Evolutionary conservation across 2,113 vertebrate genomes (phyloP), one percentile per base, ranked within the genome.

Genomic region (Lates calcarifer): DNA sequence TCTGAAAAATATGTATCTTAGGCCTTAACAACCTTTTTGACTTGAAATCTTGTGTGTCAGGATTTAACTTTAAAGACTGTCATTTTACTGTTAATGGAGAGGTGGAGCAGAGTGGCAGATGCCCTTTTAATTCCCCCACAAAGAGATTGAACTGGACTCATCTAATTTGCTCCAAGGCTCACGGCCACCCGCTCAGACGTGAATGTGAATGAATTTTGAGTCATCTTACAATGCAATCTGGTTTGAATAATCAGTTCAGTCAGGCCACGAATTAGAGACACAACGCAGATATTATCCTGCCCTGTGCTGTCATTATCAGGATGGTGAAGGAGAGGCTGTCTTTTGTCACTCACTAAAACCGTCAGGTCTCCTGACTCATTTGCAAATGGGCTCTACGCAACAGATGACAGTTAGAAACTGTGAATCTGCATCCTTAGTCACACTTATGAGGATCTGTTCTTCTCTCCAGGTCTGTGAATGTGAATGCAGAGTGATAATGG

Each of bases 161-260:
- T 95, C 95, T 62, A 97, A 97, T 83, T 95, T 97, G 91, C 96
- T 96, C 89, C 89, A 92, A 79, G 93, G 94, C 79, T 91, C 91
- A 15, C 91, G 94, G 58, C 95, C 96, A 29, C 90, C 92, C 6
- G 96, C 96, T 92, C 95, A 96, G 93, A 97, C 96, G 87, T 97
- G 96, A 96, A 96, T 96, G 83, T 96, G 96, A 96, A 97, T 96
- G 96, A 96, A 97, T 88, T 85, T 96, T 86, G 95, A 97, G 88
- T 97, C 96, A 55, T 96, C 95, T 49, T 94, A 94, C 43, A 95
- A 96, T 29, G 95, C 95, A 8, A 79, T 93, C 91, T 82, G 95
- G 94, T 31, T 94, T 96, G 26, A 95, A 96, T 64, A 94, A 96
- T 80, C 93, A 96, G 20, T 97, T 97, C 79, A 97, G 96, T 83